Evolutionary conservation across 2,797 vertebrate genomes (phyloP).

Genomic region (Graptemys geographica): DNA sequence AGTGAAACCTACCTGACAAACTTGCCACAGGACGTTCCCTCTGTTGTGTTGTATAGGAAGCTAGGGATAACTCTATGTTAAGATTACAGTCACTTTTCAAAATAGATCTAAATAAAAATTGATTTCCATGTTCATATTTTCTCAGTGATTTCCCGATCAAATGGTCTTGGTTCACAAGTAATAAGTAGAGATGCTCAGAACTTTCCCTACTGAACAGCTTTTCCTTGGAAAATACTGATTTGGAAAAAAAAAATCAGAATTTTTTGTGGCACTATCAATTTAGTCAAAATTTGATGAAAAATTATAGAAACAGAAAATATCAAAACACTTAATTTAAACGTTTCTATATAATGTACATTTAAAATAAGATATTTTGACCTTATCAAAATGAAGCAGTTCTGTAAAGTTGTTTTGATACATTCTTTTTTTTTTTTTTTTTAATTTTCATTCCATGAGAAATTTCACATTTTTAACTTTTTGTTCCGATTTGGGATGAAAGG

Average conservation of each 20-base stretch:
- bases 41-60: not conserved
- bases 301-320: too few species aligned
- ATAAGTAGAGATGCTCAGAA: rapidly evolving
- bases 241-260: rapidly evolving
- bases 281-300: too few species aligned
- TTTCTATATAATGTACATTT: rapidly evolving
- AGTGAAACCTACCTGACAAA: not conserved
- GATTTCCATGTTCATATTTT: rapidly evolving
- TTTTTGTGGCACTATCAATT: not conserved
- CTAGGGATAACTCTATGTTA: not conserved
- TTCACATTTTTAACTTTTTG: rapidly evolving
- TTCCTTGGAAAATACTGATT: not conserved
- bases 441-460: not conserved
- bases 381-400: not conserved
- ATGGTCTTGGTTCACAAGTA: not conserved
- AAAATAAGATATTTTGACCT: not conserved
- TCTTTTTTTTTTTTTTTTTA: too few species aligned
- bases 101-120: too few species aligned
- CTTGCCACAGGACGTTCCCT: not conserved
- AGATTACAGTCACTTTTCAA: too few species aligned
- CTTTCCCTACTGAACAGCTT: not conserved
- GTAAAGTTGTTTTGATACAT: too few species aligned
- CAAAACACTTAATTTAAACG: not conserved
- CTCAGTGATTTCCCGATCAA: not conserved
- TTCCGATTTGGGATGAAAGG: not conserved